Percentiles rank a stretch among this genome's conserved stretches.
These are phyloP conservation scores for Encarsia formosa DNA, from an alignment of 2,888 invertebrate species.

Conservation along the genomic window DNA sequence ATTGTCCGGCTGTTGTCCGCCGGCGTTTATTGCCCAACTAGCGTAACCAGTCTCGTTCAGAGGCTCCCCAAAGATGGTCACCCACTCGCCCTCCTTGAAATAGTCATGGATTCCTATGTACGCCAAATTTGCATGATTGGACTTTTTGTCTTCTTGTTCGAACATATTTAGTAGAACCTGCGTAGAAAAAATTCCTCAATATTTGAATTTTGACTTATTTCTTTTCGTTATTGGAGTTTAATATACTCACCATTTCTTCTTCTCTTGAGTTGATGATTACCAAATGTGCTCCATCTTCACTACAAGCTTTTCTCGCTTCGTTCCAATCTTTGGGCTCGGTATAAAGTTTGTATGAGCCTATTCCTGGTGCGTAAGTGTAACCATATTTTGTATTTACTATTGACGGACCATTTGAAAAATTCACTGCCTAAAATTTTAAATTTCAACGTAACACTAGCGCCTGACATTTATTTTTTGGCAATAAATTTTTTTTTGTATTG, in stretches of 20 bases:
- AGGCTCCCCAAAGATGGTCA: constrained; percentile 43
- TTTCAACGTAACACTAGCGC: too few relatives aligned
- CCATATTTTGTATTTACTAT: too few relatives aligned
- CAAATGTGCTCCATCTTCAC: constrained; percentile 43
- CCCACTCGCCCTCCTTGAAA: constrained; percentile 45
- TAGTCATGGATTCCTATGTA: constrained; percentile 42
- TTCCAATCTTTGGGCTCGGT: constrained; percentile 40
- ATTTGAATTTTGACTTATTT: too few relatives aligned
- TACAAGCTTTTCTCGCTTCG: constrained; percentile 41
- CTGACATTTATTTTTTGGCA: too few relatives aligned
- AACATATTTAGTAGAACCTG: constrained; percentile 34
- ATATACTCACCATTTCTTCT: constrained; percentile 31
- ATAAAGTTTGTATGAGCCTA: constrained; percentile 44
- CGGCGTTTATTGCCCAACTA: constrained; percentile 43
- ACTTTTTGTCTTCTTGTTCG: too few relatives aligned
- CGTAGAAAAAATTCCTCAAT: constrained; percentile 31
- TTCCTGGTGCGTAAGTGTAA: too few relatives aligned
- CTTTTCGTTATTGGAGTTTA: too few relatives aligned
- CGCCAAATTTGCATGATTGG: constrained; percentile 36
- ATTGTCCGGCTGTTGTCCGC: constrained; percentile 45
- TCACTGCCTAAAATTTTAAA: too few relatives aligned
- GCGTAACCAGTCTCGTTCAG: constrained; percentile 44
- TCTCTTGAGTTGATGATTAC: constrained; percentile 35
- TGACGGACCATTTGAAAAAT: too few relatives aligned
- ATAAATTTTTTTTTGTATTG: too few relatives aligned